Conservation (phyloP, 1,140 invertebrate species). For the Drosophila yakuba region DNA sequence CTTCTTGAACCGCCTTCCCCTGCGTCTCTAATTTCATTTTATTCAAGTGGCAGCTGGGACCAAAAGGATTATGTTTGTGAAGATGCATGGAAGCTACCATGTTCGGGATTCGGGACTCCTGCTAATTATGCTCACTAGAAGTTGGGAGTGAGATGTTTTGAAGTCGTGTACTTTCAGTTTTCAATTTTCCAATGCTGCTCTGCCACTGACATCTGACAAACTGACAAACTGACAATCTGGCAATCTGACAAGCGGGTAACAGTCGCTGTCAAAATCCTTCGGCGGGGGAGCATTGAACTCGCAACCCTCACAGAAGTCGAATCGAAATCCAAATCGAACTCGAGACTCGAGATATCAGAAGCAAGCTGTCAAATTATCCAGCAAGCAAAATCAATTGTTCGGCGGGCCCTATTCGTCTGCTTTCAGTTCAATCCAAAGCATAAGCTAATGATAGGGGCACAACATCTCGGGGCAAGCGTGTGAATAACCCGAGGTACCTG, state of each 20-base stretch:
- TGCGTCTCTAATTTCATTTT: conserved; percentile 58
- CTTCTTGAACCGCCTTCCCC: conserved; percentile 11
- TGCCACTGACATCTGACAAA: conserved; percentile 67
- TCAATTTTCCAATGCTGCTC: conserved; percentile 39
- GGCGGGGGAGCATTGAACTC: conserved; percentile 65
- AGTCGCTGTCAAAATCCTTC: conserved; percentile 43
- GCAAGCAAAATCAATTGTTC: conserved; percentile 70
- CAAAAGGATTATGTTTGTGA: conserved; percentile 43
- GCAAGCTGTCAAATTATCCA: conserved; percentile 77
- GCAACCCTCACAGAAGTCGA: conserved; percentile 56
- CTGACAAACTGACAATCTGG: conserved; percentile 57
- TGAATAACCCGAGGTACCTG: conserved; percentile 32
- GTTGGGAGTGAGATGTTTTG: conserved; percentile 19
- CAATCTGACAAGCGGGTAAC: conserved; percentile 52
- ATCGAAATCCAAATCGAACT: conserved; percentile 32
- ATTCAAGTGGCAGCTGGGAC: conserved; percentile 56
- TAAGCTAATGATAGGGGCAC: conserved; percentile 73
- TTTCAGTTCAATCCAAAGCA: conserved; percentile 25
- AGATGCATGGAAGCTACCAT: conserved; percentile 7
- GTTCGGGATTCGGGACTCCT: conserved; percentile 24
- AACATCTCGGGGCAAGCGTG: conserved; percentile 20
- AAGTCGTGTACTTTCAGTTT: conserved; percentile 19
- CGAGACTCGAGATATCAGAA: conserved; percentile 70
- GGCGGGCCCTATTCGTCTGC: conserved; percentile 20
- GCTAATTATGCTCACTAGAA: conserved; percentile 56